phyloP scores from a whole-genome alignment of 1,140 invertebrate genomes.

The Drosophila sechellia region DNA sequence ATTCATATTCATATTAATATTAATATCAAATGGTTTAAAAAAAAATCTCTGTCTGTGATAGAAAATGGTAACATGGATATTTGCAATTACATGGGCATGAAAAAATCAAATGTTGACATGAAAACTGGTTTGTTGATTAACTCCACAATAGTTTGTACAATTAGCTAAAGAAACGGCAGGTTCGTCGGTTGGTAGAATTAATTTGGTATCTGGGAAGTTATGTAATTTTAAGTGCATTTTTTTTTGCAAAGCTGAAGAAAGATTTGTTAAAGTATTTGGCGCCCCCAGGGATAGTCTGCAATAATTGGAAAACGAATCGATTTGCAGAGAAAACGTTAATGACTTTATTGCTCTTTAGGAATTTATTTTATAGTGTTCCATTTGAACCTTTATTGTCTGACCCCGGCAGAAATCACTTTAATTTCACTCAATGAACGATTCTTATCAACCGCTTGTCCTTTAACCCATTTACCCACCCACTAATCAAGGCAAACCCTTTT shows the following conservation, averaged over 20 bases:
- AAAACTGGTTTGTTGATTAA: slow-evolving; percentile 60
- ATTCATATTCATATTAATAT: slow-evolving; percentile 74
- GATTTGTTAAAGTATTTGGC: neutral
- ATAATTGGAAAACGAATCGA: neutral
- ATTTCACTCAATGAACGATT: slow-evolving; percentile 49
- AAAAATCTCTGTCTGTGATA: slow-evolving; percentile 12
- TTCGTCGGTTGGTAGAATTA: slow-evolving; percentile 15
- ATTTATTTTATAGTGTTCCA: neutral
- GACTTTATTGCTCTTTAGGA: slow-evolving; percentile 3
- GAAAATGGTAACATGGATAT: slow-evolving; percentile 45
- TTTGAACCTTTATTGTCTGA: neutral
- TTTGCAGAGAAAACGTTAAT: slow-evolving; percentile 18
- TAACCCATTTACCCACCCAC: slow-evolving; percentile 19
- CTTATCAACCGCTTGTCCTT: slow-evolving; percentile 47
- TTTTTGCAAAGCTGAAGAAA: neutral
- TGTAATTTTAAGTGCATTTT: neutral
- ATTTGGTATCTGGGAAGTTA: slow-evolving; percentile 4
- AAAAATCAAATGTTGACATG: slow-evolving; percentile 65
- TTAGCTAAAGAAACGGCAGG: slow-evolving; percentile 54
- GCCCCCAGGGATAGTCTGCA: neutral
- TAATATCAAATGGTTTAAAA: slow-evolving; percentile 50
- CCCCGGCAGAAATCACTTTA: slow-evolving; percentile 37
- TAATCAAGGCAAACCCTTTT: slow-evolving; percentile 43
- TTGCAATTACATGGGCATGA: slow-evolving; percentile 37
- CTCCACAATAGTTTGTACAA: slow-evolving; percentile 67